phyloP scores from a whole-genome alignment of 2,888 invertebrate genomes.

The Clanis bilineata region DNA sequence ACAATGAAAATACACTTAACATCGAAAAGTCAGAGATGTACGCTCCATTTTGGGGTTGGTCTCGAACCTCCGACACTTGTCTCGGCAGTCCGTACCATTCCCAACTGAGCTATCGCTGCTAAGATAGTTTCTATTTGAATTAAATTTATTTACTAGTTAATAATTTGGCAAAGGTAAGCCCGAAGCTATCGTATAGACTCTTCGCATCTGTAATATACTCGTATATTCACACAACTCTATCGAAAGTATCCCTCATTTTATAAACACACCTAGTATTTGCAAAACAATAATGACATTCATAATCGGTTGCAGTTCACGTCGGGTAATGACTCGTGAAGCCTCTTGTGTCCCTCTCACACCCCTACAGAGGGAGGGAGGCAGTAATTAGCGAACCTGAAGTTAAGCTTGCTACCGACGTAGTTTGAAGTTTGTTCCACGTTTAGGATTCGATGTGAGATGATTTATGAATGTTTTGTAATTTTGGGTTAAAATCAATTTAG shows the following conservation, averaged over 20 bases:
- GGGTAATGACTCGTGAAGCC: constrained; percentile 60
- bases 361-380: constrained; percentile 28
- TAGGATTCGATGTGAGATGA: constrained; percentile 15
- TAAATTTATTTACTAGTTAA: too few species aligned
- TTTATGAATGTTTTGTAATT: neutral
- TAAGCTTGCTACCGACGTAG: constrained; percentile 25
- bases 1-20: too few species aligned
- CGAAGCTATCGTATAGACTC: too few species aligned
- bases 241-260: neutral
- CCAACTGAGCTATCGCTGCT: too few species aligned
- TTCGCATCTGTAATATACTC: too few species aligned
- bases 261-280: neutral
- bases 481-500: neutral
- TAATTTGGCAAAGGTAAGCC: too few species aligned
- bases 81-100: too few species aligned
- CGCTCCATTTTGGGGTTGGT: too few species aligned
- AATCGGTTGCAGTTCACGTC: constrained; percentile 13
- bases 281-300: constrained; percentile 34
- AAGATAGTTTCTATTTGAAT: too few species aligned
- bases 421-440: constrained; percentile 30
- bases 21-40: too few species aligned
- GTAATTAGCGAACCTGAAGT: constrained; percentile 48
- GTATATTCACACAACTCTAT: neutral
- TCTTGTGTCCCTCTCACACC: constrained; percentile 27
- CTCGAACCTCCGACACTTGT: too few species aligned